Evolutionary conservation across 2,113 vertebrate genomes (phyloP).

Genomic region (Scatophagus argus): DNA sequence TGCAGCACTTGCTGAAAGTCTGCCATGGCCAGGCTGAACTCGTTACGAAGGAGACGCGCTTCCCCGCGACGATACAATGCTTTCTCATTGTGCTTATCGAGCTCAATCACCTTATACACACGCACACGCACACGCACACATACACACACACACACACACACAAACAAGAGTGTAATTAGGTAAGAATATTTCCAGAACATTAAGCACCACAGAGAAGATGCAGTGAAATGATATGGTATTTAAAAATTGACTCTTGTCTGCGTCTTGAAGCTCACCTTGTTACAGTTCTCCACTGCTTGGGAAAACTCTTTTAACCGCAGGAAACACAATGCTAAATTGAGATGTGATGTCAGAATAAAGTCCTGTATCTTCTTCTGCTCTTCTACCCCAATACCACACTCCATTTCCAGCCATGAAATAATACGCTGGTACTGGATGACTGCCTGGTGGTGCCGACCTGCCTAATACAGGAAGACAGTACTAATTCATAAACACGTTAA

Average conservation of each 20-base stretch:
- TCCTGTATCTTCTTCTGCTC: slow-evolving; percentile 88
- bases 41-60: slow-evolving; percentile 91
- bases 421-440: slow-evolving; percentile 95
- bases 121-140: slow-evolving; percentile 11
- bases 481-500: neutral
- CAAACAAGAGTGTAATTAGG: too few species aligned
- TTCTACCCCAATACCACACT: slow-evolving; percentile 87
- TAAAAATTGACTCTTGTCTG: neutral
- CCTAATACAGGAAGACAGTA: slow-evolving; percentile 76
- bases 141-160: slow-evolving; percentile 14
- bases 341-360: slow-evolving; percentile 88
- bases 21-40: slow-evolving; percentile 89
- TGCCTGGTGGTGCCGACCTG: slow-evolving; percentile 89
- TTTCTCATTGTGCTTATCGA: slow-evolving; percentile 93
- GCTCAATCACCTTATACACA: slow-evolving; percentile 87
- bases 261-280: slow-evolving; percentile 86
- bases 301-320: slow-evolving; percentile 90
- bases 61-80: slow-evolving; percentile 93
- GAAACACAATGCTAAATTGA: slow-evolving; percentile 96
- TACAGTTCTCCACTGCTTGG: slow-evolving; percentile 92
- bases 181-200: neutral
- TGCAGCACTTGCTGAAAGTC: slow-evolving; percentile 93
- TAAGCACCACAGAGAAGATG: neutral
- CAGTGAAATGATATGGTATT: neutral
- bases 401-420: slow-evolving; percentile 93